Base-by-base conservation (phyloP, 2,113 vertebrate species). In the Platysternon megacephalum region DNA sequence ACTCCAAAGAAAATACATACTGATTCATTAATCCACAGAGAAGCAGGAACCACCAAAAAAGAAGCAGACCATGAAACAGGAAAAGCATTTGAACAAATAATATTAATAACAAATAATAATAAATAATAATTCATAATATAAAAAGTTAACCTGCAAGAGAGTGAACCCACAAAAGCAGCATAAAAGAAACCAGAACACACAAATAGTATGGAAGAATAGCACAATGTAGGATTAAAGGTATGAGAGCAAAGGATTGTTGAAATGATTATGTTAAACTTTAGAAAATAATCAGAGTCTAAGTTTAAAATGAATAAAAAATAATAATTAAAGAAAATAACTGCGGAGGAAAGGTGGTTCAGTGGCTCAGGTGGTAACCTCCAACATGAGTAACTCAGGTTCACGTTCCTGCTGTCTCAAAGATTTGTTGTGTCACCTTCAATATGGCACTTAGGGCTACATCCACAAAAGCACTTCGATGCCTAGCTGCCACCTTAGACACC, bases 351-450 rank as follows among this genome's bases (percentile, higher is more conserved):
- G 3, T 42, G 21, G n/a, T 79, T 32, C 3, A 24, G 1, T 26
- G 22, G 11, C 48, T 4, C 74, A 95, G 84, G 61, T n/a, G 0
- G 6, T 24, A 55, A 1, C n/a, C 29, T 86, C 9, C 26, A 35
- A 0, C 78, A 52, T n/a, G 1, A 5, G 6, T 22, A 93, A 10
- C 13, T 16, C 10, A 29, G 1, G 2, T 72, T 88, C 52, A 82
- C 9, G 49, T 86, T 32, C 56, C 56, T 68, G 3, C 3, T 78
- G 35, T 32, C 81, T 3, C 17, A 3, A 11, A 35, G 16, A 53
- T 48, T 91, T 93, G 84, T 82, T 65, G 35, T 19, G 32, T 65
- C 29, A 61, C 58, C 58, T 61, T 61, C 28, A 29, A 61, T 35
- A 61, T 29, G 11, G 29, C 29, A 61, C 11, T 61, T 35, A 61